Base-by-base conservation (phyloP, 1,140 invertebrate species). In the Radopholus similis region DNA sequence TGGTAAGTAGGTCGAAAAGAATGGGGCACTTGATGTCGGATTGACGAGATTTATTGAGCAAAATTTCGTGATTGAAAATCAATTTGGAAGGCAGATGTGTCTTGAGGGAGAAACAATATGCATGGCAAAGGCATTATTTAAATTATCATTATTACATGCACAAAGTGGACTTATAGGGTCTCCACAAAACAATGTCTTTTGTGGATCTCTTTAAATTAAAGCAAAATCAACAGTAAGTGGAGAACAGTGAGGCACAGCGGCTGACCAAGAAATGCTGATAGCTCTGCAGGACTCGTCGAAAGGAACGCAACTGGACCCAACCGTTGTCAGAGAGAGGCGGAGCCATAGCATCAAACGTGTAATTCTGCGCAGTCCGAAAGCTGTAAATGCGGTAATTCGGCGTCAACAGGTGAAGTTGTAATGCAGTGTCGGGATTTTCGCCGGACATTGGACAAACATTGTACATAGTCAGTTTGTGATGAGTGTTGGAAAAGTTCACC, bases 401-500 rank as follows among this genome's bases (percentile, higher is more conserved):
- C 6, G 37, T 63, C 37, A 62, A 21, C 34, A 62, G 15, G 35
- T 47, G 55, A 21, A 62, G 32, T 49, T 49, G 44, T 49, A 23
- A 2, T 21, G 44, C 6, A 49, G 1, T 49, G 44, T 23, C 44
- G 26, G 44, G 26, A 49, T n/a, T n/a, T n/a, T n/a, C n/a, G n/a
- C n/a, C n/a, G n/a, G n/a, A n/a, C n/a, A n/a, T n/a, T n/a, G n/a
- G n/a, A n/a, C n/a, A n/a, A n/a, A n/a, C n/a, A n/a, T n/a, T n/a
- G 15, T n/a, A 63, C 8, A 62, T 62, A 21, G 55, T 1, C 34
- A 62, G 47, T n/a, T 62, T 62, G 55, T 55, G 18, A 11, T 26
- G 59, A 63, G 35, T 62, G 35, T 62, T 6, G 15, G n/a, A 63
- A 18, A 62, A 62, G 28, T 62, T 62, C 1, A 63, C 55, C 59